Base-by-base conservation (phyloP, 2,797 vertebrate species). In the Helarctos malayanus region DNA sequence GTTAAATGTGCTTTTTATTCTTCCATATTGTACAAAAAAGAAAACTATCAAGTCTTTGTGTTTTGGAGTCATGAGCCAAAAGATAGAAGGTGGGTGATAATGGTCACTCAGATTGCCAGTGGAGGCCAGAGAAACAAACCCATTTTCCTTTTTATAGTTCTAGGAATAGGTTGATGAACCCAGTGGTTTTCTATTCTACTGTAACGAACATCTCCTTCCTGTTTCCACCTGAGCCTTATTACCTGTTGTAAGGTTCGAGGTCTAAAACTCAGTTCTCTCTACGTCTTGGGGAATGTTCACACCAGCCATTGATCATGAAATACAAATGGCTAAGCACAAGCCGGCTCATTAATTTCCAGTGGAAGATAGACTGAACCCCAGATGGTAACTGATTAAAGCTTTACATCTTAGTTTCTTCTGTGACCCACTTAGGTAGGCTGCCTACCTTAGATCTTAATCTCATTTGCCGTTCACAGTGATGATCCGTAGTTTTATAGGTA, bases 361-460 rank as follows among this genome's bases (percentile, higher is more conserved):
- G 41, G 63, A 94, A 90, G 68, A 38, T 94, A 54, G 0, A 41
- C 57, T 89, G 73, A 76, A 61, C 21, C 52, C 69, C 52, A 78
- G 80, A 80, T 49, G 83, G 19, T 65, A 76, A 75, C 63, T 95
- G 56, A 57, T 52, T 32, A 91, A 73, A 92, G 45, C 56, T 41
- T 94, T 21, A n/a, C 54, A 57, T 94, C 56, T 83, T 54, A 29
- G 18, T 88, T 93, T 93, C 13, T 93, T 89, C 59, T 69, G 38
- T 97, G 83, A 90, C 61, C 71, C 91, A 13, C 57, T 94, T 94
- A 19, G 49, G 81, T 84, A 92, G 18, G 2, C 80, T 90, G 45
- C 57, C 94, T 65, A 54, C 89, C 47, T 97, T 86, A 88, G 35
- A 83, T 94, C 11, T 79, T 89, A 49, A 76, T 87, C 65, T 93